Base-by-base conservation (phyloP, 2,888 invertebrate species). In the Eutolmus rufibarbis region DNA sequence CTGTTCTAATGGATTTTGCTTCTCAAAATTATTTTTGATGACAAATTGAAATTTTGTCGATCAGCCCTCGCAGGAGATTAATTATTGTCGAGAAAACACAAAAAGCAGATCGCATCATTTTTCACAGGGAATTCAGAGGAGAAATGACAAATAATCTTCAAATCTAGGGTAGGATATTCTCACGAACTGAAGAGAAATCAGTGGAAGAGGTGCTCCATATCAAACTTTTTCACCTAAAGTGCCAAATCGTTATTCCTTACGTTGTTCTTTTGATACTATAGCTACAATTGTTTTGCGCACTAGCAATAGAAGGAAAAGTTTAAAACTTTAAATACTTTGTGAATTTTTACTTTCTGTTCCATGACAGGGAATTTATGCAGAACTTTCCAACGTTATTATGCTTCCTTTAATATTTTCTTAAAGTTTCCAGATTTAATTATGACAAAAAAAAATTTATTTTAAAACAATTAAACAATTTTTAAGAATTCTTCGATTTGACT, bases 1-100 rank as follows among this genome's bases (percentile, higher is more conserved):
- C 66, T 66, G 23, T 19, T 14, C 23, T 78, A 78, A 78, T 78
- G 78, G 81, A 34, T 81, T 81, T n/a, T 51, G 9, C 51, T 56
- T 81, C 31, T 81, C 56, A 16, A 57, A 84, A 84, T 66, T 84
- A 74, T 66, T 66, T 82, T 84, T 84, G 40, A 84, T 84, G 84
- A 84, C 84, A 84, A 84, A 84, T 84, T 84, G 84, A 84, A 84
- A 74, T 84, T 84, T 84, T 66, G 74, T 66, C 74, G 84, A 74
- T 84, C 37, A 84, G 37, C 40, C 31, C 37, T 84, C 12, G 16
- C 84, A 74, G 66, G 74, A 84, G 84, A 84, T 84, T 84, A 84
- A 84, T 84, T 84, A 84, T 43, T 2, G 40, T 40, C 9, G 5
- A 23, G 57, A 7, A 57, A 51, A 2, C 16, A 51, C 31, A 37